Evolutionary conservation across 2,113 vertebrate species (phyloP).

Genomic region (Zosterops japonicus): DNA sequence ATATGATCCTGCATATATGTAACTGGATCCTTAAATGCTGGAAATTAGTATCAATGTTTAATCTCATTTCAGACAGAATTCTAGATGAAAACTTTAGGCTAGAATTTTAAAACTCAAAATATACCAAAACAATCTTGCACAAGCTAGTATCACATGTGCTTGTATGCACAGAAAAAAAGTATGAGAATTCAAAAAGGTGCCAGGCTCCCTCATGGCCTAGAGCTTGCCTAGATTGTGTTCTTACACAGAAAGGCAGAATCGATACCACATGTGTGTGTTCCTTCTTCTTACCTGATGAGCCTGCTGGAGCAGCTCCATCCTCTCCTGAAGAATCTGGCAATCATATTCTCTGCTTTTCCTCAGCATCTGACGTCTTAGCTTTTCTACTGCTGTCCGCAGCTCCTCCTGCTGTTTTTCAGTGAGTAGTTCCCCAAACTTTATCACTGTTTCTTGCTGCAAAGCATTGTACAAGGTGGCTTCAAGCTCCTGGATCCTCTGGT

Average conservation of each 20-base stretch:
- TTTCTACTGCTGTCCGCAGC: conserved; percentile 91
- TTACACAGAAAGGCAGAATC: neutral
- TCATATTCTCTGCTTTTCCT: conserved; percentile 97
- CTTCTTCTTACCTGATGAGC: conserved; percentile 87
- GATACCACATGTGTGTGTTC: neutral
- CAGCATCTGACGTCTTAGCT: conserved; percentile 94
- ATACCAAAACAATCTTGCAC: neutral
- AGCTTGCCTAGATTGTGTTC: neutral
- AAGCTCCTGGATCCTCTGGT: conserved; percentile 98
- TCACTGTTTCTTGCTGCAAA: conserved; percentile 96
- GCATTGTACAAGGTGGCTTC: conserved; percentile 98
- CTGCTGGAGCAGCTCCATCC: conserved; percentile 98
- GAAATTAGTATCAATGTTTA: neutral
- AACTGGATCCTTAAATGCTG: neutral
- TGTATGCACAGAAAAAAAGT: neutral
- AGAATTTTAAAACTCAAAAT: neutral
- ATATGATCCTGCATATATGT: neutral
- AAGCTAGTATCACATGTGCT: neutral
- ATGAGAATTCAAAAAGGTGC: neutral
- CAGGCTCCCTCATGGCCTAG: neutral
- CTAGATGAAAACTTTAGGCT: neutral
- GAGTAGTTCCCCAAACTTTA: conserved; percentile 92
- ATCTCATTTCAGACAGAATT: neutral
- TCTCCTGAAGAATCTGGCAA: conserved; percentile 96
- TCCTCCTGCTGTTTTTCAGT: conserved; percentile 94